Conservation (phyloP, 2,888 invertebrate species). For the Rutpela maculata region DNA sequence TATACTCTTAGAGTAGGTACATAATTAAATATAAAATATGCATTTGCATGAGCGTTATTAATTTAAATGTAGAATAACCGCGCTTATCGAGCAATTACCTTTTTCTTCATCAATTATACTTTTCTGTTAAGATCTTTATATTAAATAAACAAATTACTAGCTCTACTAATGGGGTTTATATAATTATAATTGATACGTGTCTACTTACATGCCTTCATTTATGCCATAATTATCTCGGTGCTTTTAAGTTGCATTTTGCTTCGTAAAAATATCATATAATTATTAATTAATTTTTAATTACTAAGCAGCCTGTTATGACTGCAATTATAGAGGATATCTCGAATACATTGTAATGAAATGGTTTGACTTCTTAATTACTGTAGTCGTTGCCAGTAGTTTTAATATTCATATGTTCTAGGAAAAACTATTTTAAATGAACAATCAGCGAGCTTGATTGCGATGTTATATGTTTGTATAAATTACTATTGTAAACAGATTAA, state of each 20-base stretch:
- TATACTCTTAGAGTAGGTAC: background rate
- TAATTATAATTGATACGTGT: constrained; percentile 37
- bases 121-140: constrained; percentile 10
- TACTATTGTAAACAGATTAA: constrained; percentile 42
- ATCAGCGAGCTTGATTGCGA: constrained; percentile 31
- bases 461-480: constrained; percentile 27
- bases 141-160: background rate
- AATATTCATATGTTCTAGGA: constrained; percentile 43
- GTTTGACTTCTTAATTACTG: constrained; percentile 38
- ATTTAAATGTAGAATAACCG: constrained; percentile 13
- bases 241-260: constrained; percentile 27
- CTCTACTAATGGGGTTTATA: constrained; percentile 13
- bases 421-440: constrained; percentile 19
- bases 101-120: constrained; percentile 25
- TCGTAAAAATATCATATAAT: constrained; percentile 29
- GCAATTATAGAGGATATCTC: constrained; percentile 42
- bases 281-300: constrained; percentile 44
- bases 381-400: constrained; percentile 30
- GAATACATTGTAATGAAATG: constrained; percentile 30
- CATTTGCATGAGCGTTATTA: background rate
- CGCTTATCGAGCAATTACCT: constrained; percentile 18
- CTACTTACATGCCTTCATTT: constrained; percentile 20
- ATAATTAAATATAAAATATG: constrained; percentile 21
- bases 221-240: constrained; percentile 8
- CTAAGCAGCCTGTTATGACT: constrained; percentile 29